These are phyloP conservation scores for Clamator glandarius DNA, from an alignment of 2,797 vertebrate genomes.

Conservation along the genomic window DNA sequence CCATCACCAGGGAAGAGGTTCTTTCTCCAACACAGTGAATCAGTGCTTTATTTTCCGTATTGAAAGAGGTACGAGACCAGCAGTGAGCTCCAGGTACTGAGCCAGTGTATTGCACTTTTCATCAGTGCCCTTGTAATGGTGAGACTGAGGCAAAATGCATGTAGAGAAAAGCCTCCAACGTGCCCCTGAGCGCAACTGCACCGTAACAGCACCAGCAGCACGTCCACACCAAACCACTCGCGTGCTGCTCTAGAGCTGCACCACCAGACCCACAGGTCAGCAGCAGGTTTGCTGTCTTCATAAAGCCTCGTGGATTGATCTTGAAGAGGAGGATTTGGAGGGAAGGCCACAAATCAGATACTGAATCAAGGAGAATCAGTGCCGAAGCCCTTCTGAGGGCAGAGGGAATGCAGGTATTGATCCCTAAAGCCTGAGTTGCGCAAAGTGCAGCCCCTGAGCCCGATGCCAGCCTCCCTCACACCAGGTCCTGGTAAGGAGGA, in stretches of 20 bases:
- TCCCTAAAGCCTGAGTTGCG: not conserved
- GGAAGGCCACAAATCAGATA: not conserved
- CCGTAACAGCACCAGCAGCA: fast-evolving
- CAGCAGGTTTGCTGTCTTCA: not conserved
- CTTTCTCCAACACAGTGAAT: slow-evolving; percentile 34
- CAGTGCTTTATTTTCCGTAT: slow-evolving; percentile 54
- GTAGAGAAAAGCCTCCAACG: fast-evolving
- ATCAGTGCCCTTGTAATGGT: fast-evolving
- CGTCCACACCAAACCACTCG: not conserved
- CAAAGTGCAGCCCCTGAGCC: not conserved
- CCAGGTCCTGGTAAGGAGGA: not conserved
- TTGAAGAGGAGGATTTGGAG: not conserved
- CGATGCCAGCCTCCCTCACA: not conserved
- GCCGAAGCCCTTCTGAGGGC: not conserved
- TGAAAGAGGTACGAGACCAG: not conserved
- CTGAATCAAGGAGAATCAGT: not conserved
- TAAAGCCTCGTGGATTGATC: fast-evolving
- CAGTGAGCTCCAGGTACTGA: not conserved
- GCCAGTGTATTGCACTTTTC: not conserved
- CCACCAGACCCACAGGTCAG: fast-evolving
- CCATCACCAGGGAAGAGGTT: not conserved
- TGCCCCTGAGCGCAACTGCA: too few species aligned
- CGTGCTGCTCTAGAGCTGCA: fast-evolving
- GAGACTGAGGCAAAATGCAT: fast-evolving
- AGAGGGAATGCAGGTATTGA: fast-evolving